Evolutionary conservation across 2,888 invertebrate species (phyloP).

Genomic region (Platycheirus albimanus): DNA sequence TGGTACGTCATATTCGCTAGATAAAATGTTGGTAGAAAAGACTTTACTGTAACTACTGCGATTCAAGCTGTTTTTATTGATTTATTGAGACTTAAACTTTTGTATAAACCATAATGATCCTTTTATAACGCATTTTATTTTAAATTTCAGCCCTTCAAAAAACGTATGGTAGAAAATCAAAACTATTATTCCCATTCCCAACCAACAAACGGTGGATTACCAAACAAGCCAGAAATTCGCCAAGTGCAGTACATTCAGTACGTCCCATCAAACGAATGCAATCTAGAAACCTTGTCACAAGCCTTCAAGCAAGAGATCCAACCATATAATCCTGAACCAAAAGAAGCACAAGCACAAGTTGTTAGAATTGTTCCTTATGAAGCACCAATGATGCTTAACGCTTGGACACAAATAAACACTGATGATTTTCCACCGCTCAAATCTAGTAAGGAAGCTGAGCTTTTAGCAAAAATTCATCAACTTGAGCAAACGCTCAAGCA

Average conservation of each 20-base stretch:
- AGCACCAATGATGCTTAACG: conserved; percentile 45
- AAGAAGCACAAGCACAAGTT: not conserved
- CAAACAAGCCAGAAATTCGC: not conserved
- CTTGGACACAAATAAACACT: conserved; percentile 40
- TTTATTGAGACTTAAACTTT: too few species aligned
- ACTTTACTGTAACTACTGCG: too few species aligned
- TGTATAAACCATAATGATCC: too few species aligned
- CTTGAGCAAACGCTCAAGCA: conserved; percentile 8
- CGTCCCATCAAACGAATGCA: not conserved
- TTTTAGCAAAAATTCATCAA: conserved; percentile 11
- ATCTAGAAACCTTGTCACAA: not conserved
- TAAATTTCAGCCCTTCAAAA: conserved; percentile 39
- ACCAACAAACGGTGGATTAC: not conserved
- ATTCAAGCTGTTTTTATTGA: too few species aligned
- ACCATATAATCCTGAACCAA: not conserved
- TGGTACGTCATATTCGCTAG: too few species aligned
- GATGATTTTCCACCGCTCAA: conserved; percentile 39
- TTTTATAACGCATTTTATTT: not conserved
- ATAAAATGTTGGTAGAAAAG: too few species aligned
- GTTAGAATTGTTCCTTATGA: conserved; percentile 18
- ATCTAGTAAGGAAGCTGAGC: not conserved
- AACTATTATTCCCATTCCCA: not conserved
- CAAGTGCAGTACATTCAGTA: conserved; percentile 23
- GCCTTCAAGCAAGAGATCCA: not conserved
- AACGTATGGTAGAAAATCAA: conserved; percentile 23